phyloP scores from a whole-genome alignment of 2,113 vertebrate species.

The Pomatostomus ruficeps region DNA sequence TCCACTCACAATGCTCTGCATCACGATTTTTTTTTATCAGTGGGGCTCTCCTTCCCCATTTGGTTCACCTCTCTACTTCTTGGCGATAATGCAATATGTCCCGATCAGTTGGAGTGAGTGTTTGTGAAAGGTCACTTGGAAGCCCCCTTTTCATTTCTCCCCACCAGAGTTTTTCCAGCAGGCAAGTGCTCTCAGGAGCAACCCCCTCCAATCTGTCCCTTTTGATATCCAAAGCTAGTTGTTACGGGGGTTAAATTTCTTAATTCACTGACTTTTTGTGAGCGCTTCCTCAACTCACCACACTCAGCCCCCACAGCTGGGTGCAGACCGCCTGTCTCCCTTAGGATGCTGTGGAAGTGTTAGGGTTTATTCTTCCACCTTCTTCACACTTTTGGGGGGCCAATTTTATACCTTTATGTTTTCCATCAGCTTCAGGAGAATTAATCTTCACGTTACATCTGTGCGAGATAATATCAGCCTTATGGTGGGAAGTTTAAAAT shows the following conservation, averaged over 20 bases:
- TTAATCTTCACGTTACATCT: not conserved
- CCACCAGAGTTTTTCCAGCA: not conserved
- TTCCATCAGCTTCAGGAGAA: not conserved
- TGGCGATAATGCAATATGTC: not conserved
- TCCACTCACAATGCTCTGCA: not conserved
- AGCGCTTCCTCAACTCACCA: not conserved
- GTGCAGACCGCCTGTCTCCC: not conserved
- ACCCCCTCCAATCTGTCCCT: conserved; percentile 1
- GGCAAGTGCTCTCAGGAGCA: not conserved
- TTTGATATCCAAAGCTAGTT: conserved; percentile 25
- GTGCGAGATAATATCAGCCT: not conserved
- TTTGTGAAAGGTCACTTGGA: conserved; percentile 3
- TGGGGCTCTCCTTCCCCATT: not conserved
- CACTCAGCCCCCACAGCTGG: not conserved
- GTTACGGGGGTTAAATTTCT: conserved; percentile 20
- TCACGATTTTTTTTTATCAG: not conserved
- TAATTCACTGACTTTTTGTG: not conserved
- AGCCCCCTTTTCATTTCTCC: not conserved
- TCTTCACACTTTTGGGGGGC: not conserved
- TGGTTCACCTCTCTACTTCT: not conserved
- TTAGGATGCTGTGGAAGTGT: not conserved
- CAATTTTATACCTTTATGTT: not conserved
- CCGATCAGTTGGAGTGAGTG: not conserved
- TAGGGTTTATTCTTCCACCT: not conserved
- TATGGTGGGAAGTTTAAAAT: not conserved